Conservation (phyloP, 2,888 invertebrate genomes). For the Limnephilus marmoratus region DNA sequence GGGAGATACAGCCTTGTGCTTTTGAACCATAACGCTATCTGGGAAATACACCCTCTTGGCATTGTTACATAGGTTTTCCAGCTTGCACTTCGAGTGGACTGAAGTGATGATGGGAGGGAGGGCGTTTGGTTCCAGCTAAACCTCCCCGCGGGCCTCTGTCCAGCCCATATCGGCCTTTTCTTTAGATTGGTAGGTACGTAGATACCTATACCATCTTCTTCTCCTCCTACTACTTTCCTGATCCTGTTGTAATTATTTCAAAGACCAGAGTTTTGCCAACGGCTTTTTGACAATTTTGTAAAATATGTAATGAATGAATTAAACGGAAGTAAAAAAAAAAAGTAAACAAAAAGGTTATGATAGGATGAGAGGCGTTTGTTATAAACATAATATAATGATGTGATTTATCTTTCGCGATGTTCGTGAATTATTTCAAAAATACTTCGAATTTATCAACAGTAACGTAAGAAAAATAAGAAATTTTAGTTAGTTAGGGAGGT, state of each 20-base stretch:
- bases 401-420: too few relatives aligned
- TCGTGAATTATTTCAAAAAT: too few relatives aligned
- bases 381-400: too few relatives aligned
- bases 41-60: conserved; percentile 22
- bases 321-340: too few relatives aligned
- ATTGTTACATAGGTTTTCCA: conserved; percentile 8
- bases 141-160: conserved; percentile 50
- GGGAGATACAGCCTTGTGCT: not conserved
- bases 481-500: too few relatives aligned
- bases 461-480: too few relatives aligned
- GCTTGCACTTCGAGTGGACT: conserved; percentile 29
- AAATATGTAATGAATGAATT: too few relatives aligned
- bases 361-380: too few relatives aligned
- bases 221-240: not conserved
- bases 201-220: not conserved
- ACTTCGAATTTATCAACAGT: too few relatives aligned
- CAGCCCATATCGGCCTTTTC: conserved; percentile 57
- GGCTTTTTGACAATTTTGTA: too few relatives aligned
- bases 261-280: not conserved
- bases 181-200: not conserved
- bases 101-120: conserved; percentile 29
- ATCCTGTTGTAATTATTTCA: not conserved
- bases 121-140: conserved; percentile 30
- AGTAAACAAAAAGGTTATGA: too few relatives aligned
- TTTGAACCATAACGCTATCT: not conserved